These are phyloP conservation scores for Oeneis ivallda DNA, from an alignment of 2,888 invertebrate genomes.

Conservation along the genomic window DNA sequence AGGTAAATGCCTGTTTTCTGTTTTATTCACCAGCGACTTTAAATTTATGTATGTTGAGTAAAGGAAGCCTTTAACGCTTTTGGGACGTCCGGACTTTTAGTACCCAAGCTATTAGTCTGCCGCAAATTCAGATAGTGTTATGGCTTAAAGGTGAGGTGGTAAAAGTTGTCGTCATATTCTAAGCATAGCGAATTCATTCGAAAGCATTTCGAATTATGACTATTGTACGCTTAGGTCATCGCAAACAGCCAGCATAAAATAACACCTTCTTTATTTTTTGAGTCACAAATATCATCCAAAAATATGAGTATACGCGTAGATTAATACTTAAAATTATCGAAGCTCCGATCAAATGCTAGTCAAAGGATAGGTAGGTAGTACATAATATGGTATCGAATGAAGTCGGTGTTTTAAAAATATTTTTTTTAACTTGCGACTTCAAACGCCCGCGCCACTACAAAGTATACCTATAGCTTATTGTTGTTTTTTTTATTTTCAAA, in stretches of 20 bases:
- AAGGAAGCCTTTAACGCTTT: not conserved
- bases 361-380: no score
- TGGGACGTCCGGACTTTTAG: conserved; percentile 19
- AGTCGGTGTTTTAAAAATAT: no score
- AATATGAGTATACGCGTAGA: not conserved
- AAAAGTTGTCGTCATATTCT: conserved; percentile 27
- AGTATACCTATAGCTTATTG: no score
- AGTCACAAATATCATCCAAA: not conserved
- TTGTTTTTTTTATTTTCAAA: no score
- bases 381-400: no score
- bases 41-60: not conserved
- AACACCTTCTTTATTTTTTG: not conserved
- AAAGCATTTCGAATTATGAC: not conserved
- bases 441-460: no score
- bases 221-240: not conserved
- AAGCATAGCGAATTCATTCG: no score
- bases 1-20: no score
- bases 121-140: conserved; percentile 31
- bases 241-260: not conserved
- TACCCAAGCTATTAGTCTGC: conserved; percentile 28
- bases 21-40: not conserved
- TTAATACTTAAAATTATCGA: no score
- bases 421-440: no score
- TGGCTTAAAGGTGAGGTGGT: conserved; percentile 31
- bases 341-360: no score